These are phyloP conservation scores for Bombus difficillimus DNA, from an alignment of 1,140 invertebrate genomes.

Conservation along the genomic window DNA sequence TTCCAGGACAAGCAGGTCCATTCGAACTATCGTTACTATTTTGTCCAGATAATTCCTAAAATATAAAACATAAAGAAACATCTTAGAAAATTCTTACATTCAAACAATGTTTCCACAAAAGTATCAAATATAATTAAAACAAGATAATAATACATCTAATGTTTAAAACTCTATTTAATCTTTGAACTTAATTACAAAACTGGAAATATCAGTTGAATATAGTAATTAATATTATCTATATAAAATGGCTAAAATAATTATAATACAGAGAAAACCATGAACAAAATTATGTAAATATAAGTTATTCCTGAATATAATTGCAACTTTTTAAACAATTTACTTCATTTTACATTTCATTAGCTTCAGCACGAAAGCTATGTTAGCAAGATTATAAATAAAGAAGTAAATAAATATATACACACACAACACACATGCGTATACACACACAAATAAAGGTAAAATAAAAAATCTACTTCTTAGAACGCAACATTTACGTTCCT, in stretches of 20 bases:
- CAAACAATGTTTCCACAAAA: neutral
- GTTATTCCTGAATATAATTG: neutral
- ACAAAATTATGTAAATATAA: constrained; percentile 3
- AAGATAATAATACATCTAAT: neutral
- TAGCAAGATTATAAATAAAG: neutral
- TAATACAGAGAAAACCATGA: neutral
- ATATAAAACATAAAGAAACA: neutral
- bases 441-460: no score
- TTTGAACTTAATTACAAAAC: neutral
- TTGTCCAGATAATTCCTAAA: constrained; percentile 91
- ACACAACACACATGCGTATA: neutral
- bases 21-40: constrained; percentile 92
- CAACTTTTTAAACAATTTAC: neutral
- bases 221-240: neutral
- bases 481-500: neutral
- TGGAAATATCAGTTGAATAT: neutral
- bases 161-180: neutral
- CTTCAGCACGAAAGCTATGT: neutral
- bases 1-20: constrained; percentile 88
- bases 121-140: neutral
- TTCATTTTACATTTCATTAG: neutral
- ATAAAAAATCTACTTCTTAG: neutral
- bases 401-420: neutral
- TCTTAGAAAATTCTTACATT: neutral
- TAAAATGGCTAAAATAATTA: neutral